Evolutionary conservation across 2,888 invertebrate species (phyloP).

Genomic region (Caprella mutica): DNA sequence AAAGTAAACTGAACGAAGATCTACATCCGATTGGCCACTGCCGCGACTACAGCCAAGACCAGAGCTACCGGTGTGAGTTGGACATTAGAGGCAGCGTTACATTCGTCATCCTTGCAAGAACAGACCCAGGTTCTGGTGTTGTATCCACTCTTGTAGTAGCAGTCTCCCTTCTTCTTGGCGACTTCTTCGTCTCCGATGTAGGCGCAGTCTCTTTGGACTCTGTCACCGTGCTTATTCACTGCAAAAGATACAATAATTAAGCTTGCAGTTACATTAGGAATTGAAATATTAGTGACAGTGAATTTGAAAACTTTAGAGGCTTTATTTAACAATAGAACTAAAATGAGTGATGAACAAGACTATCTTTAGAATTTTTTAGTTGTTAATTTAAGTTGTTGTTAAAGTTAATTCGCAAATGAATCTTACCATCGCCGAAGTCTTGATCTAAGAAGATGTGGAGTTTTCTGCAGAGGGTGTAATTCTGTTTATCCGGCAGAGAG

Average conservation of each 20-base stretch:
- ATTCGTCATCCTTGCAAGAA: slow-evolving; percentile 22
- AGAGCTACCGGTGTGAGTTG: slow-evolving; percentile 8
- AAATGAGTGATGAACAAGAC: too few relatives aligned
- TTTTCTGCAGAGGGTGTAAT: slow-evolving; percentile 7
- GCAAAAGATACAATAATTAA: too few relatives aligned
- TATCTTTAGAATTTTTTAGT: too few relatives aligned
- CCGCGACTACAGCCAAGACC: too few relatives aligned
- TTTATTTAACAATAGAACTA: too few relatives aligned
- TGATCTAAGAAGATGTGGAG: slow-evolving; percentile 8
- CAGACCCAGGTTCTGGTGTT: slow-evolving; percentile 32
- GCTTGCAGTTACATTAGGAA: too few relatives aligned
- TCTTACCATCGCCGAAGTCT: slow-evolving; percentile 1
- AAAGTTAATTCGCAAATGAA: neutral
- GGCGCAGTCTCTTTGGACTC: slow-evolving; percentile 26
- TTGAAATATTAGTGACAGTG: too few relatives aligned
- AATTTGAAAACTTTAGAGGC: too few relatives aligned
- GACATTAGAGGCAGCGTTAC: slow-evolving; percentile 19
- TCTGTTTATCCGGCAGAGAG: neutral
- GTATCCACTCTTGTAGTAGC: slow-evolving; percentile 34
- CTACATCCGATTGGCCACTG: too few relatives aligned
- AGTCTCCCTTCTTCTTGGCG: neutral
- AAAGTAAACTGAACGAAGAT: too few relatives aligned
- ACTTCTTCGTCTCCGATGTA: slow-evolving; percentile 10
- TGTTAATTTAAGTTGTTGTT: neutral
- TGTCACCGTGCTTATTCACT: too few relatives aligned